Percentiles rank a stretch among this genome's conserved stretches.
Conservation (phyloP, 2,888 invertebrate species). For the Lumbricus terrestris region DNA sequence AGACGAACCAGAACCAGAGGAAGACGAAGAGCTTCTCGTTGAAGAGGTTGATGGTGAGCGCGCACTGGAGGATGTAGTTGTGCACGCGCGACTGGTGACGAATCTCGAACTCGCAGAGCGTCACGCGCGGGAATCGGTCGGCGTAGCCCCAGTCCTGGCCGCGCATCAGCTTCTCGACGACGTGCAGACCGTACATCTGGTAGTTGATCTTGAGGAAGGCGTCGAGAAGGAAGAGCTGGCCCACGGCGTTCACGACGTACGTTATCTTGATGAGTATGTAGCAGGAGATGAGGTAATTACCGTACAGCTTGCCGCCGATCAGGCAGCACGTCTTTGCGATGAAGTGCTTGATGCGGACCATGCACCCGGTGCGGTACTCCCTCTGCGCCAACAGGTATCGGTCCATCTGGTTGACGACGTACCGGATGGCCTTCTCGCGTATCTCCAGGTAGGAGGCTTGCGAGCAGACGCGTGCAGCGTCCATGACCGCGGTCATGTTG, state of each 20-base stretch:
- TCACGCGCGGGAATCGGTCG: conserved; percentile 57
- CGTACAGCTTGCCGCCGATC: conserved; percentile 59
- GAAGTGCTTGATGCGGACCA: conserved; percentile 55
- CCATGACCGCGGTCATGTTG: conserved; percentile 42
- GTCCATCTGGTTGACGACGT: conserved; percentile 61
- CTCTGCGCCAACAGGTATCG: conserved; percentile 60
- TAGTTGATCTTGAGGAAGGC: conserved; percentile 61
- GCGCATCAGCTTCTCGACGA: conserved; percentile 60
- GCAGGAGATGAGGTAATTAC: conserved; percentile 61
- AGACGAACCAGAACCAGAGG: conserved; percentile 47
- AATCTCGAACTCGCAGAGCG: conserved; percentile 59
- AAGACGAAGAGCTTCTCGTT: conserved; percentile 49
- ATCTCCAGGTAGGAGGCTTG: conserved; percentile 43
- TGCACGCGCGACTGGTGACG: conserved; percentile 45
- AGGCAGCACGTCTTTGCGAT: conserved; percentile 58
- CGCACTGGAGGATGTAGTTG: conserved; percentile 46
- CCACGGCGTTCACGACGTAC: conserved; percentile 60
- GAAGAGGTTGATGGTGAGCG: conserved; percentile 46
- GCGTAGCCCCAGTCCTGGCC: conserved; percentile 55
- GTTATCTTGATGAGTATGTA: conserved; percentile 61
- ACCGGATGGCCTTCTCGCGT: conserved; percentile 53
- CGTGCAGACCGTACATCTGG: conserved; percentile 60
- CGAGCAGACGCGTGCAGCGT: conserved; percentile 41
- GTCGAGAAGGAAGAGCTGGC: conserved; percentile 62
- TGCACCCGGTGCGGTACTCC: conserved; percentile 58